Base-by-base conservation (phyloP, 2,888 invertebrate species). In the Stomorhina lunata region DNA sequence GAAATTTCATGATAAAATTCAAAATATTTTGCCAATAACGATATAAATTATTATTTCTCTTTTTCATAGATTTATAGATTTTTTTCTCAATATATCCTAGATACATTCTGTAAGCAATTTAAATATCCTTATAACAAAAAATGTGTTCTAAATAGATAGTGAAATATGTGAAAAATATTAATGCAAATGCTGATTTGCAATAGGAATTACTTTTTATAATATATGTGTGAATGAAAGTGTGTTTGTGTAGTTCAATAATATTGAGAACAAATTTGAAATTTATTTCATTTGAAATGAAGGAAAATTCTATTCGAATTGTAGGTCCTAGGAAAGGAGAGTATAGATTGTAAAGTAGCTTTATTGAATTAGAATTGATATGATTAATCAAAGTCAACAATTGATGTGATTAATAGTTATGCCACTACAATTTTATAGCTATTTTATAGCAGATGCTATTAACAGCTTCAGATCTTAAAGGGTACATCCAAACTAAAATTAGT, bases 361-460 rank as follows among this genome's bases (percentile, higher is more conserved):
- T 76, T 59, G 76, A 76, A 68, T 68, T 50, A 50, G 48, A 59
- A 53, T 50, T 63, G 32, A 77, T 65, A 66, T 57, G 75, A 77
- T 77, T 69, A 77, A 77, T 77, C 77, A 69, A 77, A 69, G 77
- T 77, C 69, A 69, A 69, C 50, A 53, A 43, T 69, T 61, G 40
- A 53, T 77, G 34, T 77, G 61, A 77, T 69, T 69, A 69, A 69
- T 69, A 40, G 69, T 34, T 50, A 20, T n/a, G n/a, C 20, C 29
- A 12, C 7, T 34, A 32, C 6, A 66, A 45, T 45, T 34, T 66
- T 66, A 75, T 17, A 32, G 20, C n/a, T 34, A 75, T 57, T 57
- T 57, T 7, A 66, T 27, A 45, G 15, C 57, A 75, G 45, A 17
- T 65, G 27, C 17, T 4, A 45, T 65, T 34, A 55, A 7, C 65